phyloP scores from a whole-genome alignment of 2,113 vertebrate genomes.

The Tetrax tetrax region DNA sequence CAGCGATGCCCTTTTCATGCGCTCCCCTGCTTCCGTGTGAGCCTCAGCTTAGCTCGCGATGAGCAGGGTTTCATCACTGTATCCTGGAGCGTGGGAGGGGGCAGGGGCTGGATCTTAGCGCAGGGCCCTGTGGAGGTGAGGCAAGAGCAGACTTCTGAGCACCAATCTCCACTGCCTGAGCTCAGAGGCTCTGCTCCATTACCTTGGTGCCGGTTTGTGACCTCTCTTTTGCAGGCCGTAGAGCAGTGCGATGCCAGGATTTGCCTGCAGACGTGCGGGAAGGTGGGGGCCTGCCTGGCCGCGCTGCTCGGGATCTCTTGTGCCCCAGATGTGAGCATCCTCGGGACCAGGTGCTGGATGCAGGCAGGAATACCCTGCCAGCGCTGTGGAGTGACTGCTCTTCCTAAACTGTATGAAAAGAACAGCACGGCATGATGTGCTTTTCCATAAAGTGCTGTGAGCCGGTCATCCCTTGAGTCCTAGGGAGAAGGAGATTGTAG shows the following conservation, averaged over 20 bases:
- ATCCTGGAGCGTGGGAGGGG: background rate
- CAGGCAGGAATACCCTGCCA: background rate
- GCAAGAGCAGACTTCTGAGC: background rate
- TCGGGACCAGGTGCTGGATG: background rate
- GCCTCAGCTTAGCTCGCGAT: background rate
- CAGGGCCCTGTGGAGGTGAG: background rate
- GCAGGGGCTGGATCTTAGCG: background rate
- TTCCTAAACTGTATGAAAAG: background rate
- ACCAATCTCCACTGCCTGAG: background rate
- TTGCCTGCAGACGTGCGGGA: background rate
- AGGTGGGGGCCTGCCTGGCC: background rate
- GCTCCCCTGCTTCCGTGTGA: background rate
- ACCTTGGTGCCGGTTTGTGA: background rate
- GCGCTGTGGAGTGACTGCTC: background rate
- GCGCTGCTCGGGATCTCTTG: background rate
- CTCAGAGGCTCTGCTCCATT: background rate
- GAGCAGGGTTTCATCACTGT: background rate
- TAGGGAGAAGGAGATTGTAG: background rate
- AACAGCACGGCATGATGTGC: rapidly evolving
- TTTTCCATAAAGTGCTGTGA: background rate
- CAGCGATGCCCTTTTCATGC: background rate
- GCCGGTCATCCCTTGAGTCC: background rate
- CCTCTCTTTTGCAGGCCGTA: background rate
- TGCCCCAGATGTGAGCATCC: background rate
- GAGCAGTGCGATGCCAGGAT: rapidly evolving